phyloP scores from a whole-genome alignment of 37 sponge, comb jelly and placozoan species.

The Eunapius fragilis region DNA sequence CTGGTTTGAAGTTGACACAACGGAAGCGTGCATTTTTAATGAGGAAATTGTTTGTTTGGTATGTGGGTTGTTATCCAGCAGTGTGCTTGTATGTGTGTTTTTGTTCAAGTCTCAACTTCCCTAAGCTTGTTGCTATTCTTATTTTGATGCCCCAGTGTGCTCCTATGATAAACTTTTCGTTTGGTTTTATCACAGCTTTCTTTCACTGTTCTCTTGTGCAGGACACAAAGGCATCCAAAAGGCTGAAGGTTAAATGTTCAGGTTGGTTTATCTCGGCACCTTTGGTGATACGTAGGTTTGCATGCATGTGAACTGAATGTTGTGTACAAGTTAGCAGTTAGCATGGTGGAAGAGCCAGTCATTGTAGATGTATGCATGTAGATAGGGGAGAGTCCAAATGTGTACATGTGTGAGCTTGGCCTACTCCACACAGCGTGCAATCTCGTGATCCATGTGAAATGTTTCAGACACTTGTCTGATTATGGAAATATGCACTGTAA shows the following conservation, averaged over 20 bases:
- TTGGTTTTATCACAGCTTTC: neutral
- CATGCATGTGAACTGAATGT: no score
- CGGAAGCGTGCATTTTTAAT: slow-evolving; percentile 66
- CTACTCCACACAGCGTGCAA: slow-evolving; percentile 56
- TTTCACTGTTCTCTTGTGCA: slow-evolving; percentile 22
- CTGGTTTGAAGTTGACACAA: slow-evolving; percentile 56
- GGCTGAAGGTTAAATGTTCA: neutral
- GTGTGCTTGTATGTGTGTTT: neutral
- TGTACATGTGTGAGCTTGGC: no score
- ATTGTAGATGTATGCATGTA: no score
- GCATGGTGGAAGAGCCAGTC: no score
- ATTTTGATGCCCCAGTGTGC: neutral
- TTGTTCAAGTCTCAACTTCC: neutral
- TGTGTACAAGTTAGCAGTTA: no score
- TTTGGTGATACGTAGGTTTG: neutral
- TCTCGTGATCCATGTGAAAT: slow-evolving; percentile 56
- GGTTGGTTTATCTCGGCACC: neutral
- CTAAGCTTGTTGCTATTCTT: neutral
- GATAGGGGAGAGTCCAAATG: no score
- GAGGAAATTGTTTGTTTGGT: slow-evolving; percentile 68
- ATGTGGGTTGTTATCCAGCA: neutral
- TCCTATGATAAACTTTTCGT: neutral
- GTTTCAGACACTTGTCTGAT: slow-evolving; percentile 53
- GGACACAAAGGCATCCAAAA: neutral
- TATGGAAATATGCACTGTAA: slow-evolving; percentile 59